These are phyloP conservation scores for Drosophila tropicalis DNA, from an alignment of 1,140 invertebrate species.

Conservation along the genomic window DNA sequence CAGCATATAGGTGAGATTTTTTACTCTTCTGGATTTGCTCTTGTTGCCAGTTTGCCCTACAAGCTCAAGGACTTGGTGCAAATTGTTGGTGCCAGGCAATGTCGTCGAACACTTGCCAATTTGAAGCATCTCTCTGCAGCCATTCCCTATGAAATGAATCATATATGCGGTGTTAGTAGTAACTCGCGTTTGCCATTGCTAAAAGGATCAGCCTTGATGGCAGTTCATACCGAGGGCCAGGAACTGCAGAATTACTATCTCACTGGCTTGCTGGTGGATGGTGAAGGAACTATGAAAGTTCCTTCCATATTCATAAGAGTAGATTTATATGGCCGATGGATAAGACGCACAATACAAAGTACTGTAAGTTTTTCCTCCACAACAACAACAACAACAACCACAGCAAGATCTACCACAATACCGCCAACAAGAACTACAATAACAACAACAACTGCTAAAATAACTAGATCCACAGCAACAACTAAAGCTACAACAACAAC, in stretches of 20 bases:
- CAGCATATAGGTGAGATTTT: conserved; percentile 4
- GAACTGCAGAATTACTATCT: conserved; percentile 31
- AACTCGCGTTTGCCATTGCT: conserved; percentile 12
- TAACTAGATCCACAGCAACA: not conserved
- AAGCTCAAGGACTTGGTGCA: conserved; percentile 28
- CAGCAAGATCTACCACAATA: not conserved
- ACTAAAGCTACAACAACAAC: too few relatives aligned
- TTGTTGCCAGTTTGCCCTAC: not conserved
- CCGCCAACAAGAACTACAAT: not conserved
- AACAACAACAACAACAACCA: not conserved
- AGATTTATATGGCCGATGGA: conserved; percentile 30
- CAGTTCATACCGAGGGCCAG: not conserved
- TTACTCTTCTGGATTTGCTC: conserved; percentile 17
- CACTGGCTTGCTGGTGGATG: conserved; percentile 15
- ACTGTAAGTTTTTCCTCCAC: not conserved
- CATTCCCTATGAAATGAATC: conserved; percentile 3
- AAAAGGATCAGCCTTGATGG: conserved; percentile 36
- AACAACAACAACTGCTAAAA: too few relatives aligned
- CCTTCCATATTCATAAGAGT: conserved; percentile 19
- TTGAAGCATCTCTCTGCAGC: not conserved
- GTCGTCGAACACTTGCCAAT: not conserved
- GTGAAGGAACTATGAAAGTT: not conserved
- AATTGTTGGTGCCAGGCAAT: not conserved
- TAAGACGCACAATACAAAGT: conserved; percentile 17
- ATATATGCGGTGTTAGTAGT: conserved; percentile 21